Conservation (phyloP, 2,797 vertebrate species). For the Falco cherrug region DNA sequence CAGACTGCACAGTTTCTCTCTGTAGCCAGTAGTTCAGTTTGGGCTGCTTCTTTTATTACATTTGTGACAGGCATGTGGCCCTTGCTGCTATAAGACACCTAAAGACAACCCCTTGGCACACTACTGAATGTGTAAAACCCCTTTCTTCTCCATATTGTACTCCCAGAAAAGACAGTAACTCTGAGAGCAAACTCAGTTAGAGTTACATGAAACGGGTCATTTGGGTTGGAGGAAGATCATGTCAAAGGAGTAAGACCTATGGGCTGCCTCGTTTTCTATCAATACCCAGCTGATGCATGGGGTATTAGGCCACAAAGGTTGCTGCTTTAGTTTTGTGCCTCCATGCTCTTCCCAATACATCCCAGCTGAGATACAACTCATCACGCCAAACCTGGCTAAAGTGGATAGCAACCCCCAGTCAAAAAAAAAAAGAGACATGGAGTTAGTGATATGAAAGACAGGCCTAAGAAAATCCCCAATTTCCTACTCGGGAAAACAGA, state of each 20-base stretch:
- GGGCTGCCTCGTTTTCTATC: not conserved
- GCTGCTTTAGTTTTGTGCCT: not conserved
- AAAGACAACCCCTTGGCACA: not conserved
- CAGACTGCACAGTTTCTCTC: not conserved
- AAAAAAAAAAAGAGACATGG: not conserved
- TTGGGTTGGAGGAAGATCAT: not conserved
- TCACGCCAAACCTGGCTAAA: not conserved
- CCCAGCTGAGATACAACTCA: not conserved
- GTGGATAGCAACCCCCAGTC: not conserved
- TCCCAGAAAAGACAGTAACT: not conserved
- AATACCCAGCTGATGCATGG: not conserved
- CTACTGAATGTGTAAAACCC: not conserved
- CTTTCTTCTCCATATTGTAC: not conserved
- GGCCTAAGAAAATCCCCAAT: not conserved
- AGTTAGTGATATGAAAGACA: not conserved
- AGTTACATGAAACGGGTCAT: not conserved
- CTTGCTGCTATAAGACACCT: not conserved
- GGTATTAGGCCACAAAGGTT: not conserved
- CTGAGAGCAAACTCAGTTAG: not conserved
- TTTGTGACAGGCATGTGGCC: not conserved
- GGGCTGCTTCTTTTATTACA: not conserved
- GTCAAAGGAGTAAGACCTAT: not conserved
- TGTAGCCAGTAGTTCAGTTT: not conserved
- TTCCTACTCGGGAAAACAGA: not conserved
- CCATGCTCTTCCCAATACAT: not conserved